Base-by-base conservation (phyloP, 2,888 invertebrate species). In the Eumacrocentrus americanus region DNA sequence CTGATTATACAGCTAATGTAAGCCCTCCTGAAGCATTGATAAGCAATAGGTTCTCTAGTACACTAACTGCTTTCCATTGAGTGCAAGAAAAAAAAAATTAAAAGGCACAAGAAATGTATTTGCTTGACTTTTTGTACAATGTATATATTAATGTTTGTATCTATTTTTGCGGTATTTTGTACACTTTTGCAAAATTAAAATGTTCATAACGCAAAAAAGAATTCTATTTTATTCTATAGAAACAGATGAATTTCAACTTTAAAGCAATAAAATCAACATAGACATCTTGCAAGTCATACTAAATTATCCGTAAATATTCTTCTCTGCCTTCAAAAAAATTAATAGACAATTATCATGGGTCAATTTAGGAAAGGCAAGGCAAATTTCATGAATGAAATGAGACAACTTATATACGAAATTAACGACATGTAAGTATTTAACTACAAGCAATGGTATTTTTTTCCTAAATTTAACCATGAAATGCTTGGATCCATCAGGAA, bases 381-480 rank as follows among this genome's bases (percentile, higher is more conserved):
- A 3, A 69, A 74, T 66, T 72, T 67, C 37, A 72, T 75, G 70
- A 65, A 74, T 46, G 72, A 75, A 44, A 58, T 75, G 67, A 40
- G 61, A 2, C 37, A 60, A n/a, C 62, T 75, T 3, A 67, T 75
- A 42, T 60, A 66, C 12, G 64, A 69, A 47, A 72, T 75, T 4
- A 67, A 70, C 7, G 62, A 58, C 3, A 44, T 68, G 75, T 75
- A 29, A 70, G 73, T 3, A 58, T 46, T 11, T n/a, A n/a, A n/a
- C n/a, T n/a, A n/a, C n/a, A n/a, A n/a, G n/a, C n/a, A n/a, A n/a
- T n/a, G n/a, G n/a, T n/a, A n/a, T n/a, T n/a, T n/a, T n/a, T n/a
- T n/a, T n/a, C n/a, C n/a, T n/a, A n/a, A n/a, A n/a, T n/a, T n/a
- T n/a, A n/a, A n/a, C n/a, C n/a, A n/a, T n/a, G n/a, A 29, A 22